Conservation (phyloP, 2,113 vertebrate genomes). For the Neomonachus schauinslandi region DNA sequence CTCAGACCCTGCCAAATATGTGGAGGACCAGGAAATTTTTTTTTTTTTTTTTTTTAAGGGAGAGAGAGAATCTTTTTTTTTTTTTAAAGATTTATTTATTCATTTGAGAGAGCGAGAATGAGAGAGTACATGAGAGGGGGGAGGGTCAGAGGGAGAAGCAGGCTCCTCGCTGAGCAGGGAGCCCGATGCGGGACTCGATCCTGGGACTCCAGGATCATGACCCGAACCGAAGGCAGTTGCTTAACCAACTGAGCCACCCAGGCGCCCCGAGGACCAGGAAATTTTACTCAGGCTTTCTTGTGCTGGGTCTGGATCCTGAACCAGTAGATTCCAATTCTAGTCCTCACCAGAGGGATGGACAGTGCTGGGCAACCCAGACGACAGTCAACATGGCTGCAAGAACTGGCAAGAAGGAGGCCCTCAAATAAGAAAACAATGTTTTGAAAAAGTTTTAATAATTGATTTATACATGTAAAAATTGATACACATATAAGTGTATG, state of each 20-base stretch:
- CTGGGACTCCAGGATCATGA: too few relatives aligned
- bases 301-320: not conserved
- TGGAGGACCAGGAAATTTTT: not conserved
- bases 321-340: not conserved
- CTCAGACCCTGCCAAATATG: not conserved
- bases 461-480: not conserved
- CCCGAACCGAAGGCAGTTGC: too few relatives aligned
- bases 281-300: not conserved
- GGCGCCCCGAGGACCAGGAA: not conserved
- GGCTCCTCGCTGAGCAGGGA: too few relatives aligned
- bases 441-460: slow-evolving; percentile 26
- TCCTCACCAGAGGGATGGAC: not conserved
- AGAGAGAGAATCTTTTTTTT: too few relatives aligned
- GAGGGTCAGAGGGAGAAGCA: too few relatives aligned
- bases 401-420: not conserved
- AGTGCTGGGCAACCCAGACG: not conserved
- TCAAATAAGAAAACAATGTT: not conserved
- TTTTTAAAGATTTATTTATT: too few relatives aligned
- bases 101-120: too few relatives aligned
- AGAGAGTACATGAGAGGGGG: too few relatives aligned
- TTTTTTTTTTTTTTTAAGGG: too few relatives aligned
- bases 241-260: too few relatives aligned
- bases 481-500: not conserved
- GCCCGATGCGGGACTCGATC: too few relatives aligned
- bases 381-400: not conserved